These are phyloP conservation scores for Thumatha senex DNA, from an alignment of 2,888 invertebrate genomes.

Conservation along the genomic window DNA sequence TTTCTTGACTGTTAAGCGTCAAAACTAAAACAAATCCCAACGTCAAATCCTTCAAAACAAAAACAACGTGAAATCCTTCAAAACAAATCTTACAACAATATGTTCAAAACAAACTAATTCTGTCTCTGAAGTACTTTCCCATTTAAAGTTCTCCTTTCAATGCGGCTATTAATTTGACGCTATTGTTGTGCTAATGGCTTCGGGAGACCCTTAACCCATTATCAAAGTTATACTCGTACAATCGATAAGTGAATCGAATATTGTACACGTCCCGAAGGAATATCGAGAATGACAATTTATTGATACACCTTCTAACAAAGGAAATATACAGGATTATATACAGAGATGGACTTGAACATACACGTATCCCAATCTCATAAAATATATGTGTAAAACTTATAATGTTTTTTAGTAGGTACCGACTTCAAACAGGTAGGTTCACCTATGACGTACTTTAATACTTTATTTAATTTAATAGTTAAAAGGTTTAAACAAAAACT, in stretches of 20 bases:
- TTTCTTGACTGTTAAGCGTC: too few relatives aligned
- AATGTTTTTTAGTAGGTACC: too few relatives aligned
- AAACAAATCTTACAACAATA: too few relatives aligned
- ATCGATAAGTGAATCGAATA: slow-evolving; percentile 4
- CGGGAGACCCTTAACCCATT: neutral
- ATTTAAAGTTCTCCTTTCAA: neutral
- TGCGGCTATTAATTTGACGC: slow-evolving; percentile 2
- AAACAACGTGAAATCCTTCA: too few relatives aligned
- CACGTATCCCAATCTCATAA: neutral
- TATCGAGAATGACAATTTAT: neutral
- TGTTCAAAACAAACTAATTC: neutral
- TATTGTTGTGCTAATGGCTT: slow-evolving; percentile 7
- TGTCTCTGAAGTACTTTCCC: neutral
- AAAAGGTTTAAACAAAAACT: too few relatives aligned
- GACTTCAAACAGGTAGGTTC: too few relatives aligned
- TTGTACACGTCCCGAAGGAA: neutral
- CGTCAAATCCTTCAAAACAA: too few relatives aligned
- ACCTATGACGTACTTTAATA: too few relatives aligned
- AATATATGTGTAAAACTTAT: too few relatives aligned
- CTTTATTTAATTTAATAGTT: too few relatives aligned
- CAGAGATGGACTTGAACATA: neutral
- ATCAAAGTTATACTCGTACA: slow-evolving; percentile 2
- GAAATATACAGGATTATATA: too few relatives aligned
- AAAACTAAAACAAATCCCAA: too few relatives aligned
- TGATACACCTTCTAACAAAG: neutral